Percentiles rank a stretch among this genome's conserved stretches.
phyloP scores from a whole-genome alignment of 2,888 invertebrate species.

The Cataglyphis albicans region DNA sequence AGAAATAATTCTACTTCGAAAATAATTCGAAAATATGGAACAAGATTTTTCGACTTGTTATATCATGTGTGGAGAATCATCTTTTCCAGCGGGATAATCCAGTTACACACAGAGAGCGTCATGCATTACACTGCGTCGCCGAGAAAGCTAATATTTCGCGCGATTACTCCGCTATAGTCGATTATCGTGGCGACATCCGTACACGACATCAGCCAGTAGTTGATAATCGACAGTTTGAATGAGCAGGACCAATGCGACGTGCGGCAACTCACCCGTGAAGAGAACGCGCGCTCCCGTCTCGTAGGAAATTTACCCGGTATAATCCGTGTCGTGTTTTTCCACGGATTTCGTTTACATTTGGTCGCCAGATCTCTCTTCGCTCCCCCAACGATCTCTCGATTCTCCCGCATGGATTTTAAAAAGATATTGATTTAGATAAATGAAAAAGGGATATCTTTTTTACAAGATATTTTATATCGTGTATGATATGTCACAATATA shows the following conservation, averaged over 20 bases:
- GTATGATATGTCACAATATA: not conserved
- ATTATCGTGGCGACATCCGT: constrained; percentile 33
- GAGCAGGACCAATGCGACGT: constrained; percentile 38
- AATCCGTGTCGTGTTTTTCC: constrained; percentile 71
- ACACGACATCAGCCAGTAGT: constrained; percentile 28
- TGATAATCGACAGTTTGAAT: constrained; percentile 43
- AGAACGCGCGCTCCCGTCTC: constrained; percentile 52
- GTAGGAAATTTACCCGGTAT: constrained; percentile 77
- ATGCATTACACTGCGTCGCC: not conserved
- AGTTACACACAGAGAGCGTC: not conserved
- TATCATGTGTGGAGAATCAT: not conserved
- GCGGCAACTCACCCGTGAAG: constrained; percentile 42
- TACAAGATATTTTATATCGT: not conserved
- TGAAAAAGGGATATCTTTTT: not conserved
- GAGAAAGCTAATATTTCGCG: constrained; percentile 39
- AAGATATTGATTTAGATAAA: not conserved
- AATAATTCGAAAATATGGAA: not conserved
- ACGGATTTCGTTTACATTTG: constrained; percentile 56
- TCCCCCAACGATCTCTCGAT: not conserved
- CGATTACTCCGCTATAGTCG: constrained; percentile 24
- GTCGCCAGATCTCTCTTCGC: not conserved
- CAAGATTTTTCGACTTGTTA: not conserved
- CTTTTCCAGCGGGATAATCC: not conserved
- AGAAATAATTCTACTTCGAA: not conserved
- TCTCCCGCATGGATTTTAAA: not conserved